phyloP scores from a whole-genome alignment of 2,113 vertebrate genomes.

The Macrotis lagotis region DNA sequence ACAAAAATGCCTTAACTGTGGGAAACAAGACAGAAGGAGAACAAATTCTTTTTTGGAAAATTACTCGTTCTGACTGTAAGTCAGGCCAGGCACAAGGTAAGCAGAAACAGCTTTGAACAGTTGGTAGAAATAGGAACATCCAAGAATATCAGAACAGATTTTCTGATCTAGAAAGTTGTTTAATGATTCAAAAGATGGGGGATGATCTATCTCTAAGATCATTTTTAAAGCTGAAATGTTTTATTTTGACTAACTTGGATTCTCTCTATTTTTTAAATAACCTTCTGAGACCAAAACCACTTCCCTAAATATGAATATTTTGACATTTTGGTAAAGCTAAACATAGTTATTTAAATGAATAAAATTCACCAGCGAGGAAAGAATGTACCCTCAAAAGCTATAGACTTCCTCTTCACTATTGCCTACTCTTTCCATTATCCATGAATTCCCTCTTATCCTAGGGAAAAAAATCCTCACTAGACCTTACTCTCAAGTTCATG shows the following conservation, averaged over 20 bases:
- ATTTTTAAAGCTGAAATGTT: slow-evolving; percentile 2
- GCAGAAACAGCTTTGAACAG: slow-evolving; percentile 69
- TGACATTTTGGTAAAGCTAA: slow-evolving; percentile 70
- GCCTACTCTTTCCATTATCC: neutral
- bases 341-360: slow-evolving; percentile 11
- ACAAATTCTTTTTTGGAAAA: slow-evolving; percentile 78
- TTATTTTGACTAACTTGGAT: neutral
- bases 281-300: slow-evolving; percentile 42
- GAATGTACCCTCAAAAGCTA: slow-evolving; percentile 17
- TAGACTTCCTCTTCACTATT: neutral
- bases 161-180: slow-evolving; percentile 65
- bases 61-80: slow-evolving; percentile 82
- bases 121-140: slow-evolving; percentile 68
- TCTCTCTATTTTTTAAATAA: slow-evolving; percentile 34
- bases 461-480: neutral
- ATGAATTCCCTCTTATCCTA: neutral
- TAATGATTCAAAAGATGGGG: slow-evolving; percentile 3
- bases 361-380: slow-evolving; percentile 35
- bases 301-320: slow-evolving; percentile 72
- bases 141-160: slow-evolving; percentile 71
- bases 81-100: slow-evolving; percentile 78
- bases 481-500: neutral
- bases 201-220: slow-evolving; percentile 50
- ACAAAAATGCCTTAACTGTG: slow-evolving; percentile 83
- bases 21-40: slow-evolving; percentile 85